Evolutionary conservation across 30 jellyfish, hydroid and myxozoan genomes (phyloP).

Genomic region (Catostylus mosaicus): DNA sequence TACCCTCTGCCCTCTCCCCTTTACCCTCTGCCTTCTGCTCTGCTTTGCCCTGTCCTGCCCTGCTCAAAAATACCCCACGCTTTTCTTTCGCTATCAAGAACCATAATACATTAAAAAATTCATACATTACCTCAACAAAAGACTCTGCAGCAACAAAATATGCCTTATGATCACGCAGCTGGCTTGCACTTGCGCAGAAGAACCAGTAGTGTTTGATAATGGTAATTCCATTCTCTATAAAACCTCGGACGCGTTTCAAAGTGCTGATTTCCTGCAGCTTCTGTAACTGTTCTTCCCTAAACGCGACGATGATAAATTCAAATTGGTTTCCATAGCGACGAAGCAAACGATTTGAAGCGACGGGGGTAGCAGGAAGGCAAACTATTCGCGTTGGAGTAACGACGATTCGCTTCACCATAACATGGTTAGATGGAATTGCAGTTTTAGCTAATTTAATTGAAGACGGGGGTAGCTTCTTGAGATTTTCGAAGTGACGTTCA

Average conservation of each 20-base stretch:
- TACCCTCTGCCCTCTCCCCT: too few relatives aligned
- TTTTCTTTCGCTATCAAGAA: too few relatives aligned
- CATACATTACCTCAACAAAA: conserved; percentile 35
- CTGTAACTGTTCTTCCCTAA: conserved; percentile 70
- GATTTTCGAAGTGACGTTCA: not conserved
- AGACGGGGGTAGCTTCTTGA: conserved; percentile 18
- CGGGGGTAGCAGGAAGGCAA: conserved; percentile 77
- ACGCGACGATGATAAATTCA: conserved; percentile 54
- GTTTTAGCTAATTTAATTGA: conserved; percentile 25
- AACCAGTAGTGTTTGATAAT: conserved; percentile 34
- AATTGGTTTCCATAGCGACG: conserved; percentile 42
- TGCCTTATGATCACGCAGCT: conserved; percentile 79
- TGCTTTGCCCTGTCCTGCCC: too few relatives aligned
- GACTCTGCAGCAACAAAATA: conserved; percentile 66
- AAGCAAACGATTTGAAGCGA: conserved; percentile 72
- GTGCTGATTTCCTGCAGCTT: conserved; percentile 38
- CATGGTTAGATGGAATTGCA: conserved; percentile 57
- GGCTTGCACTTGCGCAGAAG: conserved; percentile 82
- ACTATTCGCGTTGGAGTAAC: conserved; percentile 72
- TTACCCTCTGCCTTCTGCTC: too few relatives aligned
- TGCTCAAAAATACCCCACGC: too few relatives aligned
- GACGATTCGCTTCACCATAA: conserved; percentile 52
- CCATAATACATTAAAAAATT: not conserved
- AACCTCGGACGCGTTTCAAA: not conserved
- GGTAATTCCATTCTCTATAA: conserved; percentile 52